Base-by-base conservation (phyloP, 2,113 vertebrate species). In the Drymodes brunneopygia region DNA sequence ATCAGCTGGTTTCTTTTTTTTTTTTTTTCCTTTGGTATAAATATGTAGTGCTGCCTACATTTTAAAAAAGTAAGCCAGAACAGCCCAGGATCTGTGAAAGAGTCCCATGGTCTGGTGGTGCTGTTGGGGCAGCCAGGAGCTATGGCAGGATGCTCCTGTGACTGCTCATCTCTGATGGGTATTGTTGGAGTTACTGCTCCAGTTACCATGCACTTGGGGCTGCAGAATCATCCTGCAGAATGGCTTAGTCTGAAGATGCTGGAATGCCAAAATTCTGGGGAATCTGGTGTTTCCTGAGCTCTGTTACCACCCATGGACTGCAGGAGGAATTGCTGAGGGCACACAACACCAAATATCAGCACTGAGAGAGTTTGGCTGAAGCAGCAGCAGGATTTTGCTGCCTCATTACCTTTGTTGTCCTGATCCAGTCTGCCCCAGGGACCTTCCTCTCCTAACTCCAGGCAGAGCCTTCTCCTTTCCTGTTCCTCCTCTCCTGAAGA, bases 321-420 rank as follows among this genome's bases (percentile, higher is more conserved):
- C 72, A 64, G 62, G 31, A 48, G 50, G 44, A 72, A 4, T 35
- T 80, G 25, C 53, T 3, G 17, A 50, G n/a, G n/a, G 58, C 54
- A 18, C 7, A 2, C 3, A 3, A 4, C 35, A 48, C 10, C 33
- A 3, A 2, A 16, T 38, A 1, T 13, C 27, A 18, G 28, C 36
- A 2, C 44, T 64, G 35, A 36, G 28, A 50, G 40, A 36, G 25
- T 24, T 33, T 40, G 67, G 22, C 66, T 88, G 86, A 33, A 67
- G 15, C 20, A 85, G 65, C 65, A 2, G 2, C 27, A 24, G 71
- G 50, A 40, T 64, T 94, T 86, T 83, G n/a, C 62, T 65, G 12
- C 67, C 50, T 70, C 6, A 4, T 72, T 15, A 2, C 15, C 33
- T 10, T 28, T 60, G 6, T 31, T 70, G 22, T 74, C 66, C 40